Evolutionary conservation across 2,797 vertebrate genomes (phyloP), one percentile per base, ranked within the genome.

Genomic region (Prunella strophiata): DNA sequence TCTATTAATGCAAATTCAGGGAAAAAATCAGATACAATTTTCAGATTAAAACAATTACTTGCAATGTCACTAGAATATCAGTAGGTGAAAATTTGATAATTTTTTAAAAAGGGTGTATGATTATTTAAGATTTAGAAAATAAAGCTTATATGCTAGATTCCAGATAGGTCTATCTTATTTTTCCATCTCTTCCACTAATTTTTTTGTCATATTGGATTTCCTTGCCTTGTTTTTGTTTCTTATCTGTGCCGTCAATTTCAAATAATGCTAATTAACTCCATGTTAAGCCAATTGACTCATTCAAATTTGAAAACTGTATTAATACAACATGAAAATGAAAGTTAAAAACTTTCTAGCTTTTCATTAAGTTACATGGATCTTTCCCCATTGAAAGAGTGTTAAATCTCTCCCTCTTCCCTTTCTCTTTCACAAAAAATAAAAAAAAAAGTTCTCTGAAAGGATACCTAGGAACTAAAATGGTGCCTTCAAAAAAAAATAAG

Each of bases 71-170:
- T n/a, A 70, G 16, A 80, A 43, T 59, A 59, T 21, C 20, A 68
- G 7, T 34, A 45, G 42, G 22, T 50, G 19, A 67, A 82, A 55
- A 48, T 48, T 6, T 36, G 27, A 2, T 30, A 12, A 12, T 10
- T 52, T 26, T 36, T 36, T 8, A 36, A 5, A 51, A 38, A 63
- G 15, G 8, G 7, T 11, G 5, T 34, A 29, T 40, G 10, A 20
- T 25, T 29, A 70, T 26, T 58, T 85, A 55, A 51, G 12, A 48
- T 59, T 43, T 48, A 45, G 11, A 29, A 90, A 82, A 74, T 19
- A 0, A 71, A 27, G 4, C 0, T 65, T 21, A 47, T 26, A 30
- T 1, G 1, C 3, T 45, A 57, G 7, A 48, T 27, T 71, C 25
- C 2, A 3, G 18, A 27, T 19, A 38, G 2, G 3, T 61, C 23